phyloP scores from a whole-genome alignment of 2,113 vertebrate genomes.

The Dipodomys ordii region DNA sequence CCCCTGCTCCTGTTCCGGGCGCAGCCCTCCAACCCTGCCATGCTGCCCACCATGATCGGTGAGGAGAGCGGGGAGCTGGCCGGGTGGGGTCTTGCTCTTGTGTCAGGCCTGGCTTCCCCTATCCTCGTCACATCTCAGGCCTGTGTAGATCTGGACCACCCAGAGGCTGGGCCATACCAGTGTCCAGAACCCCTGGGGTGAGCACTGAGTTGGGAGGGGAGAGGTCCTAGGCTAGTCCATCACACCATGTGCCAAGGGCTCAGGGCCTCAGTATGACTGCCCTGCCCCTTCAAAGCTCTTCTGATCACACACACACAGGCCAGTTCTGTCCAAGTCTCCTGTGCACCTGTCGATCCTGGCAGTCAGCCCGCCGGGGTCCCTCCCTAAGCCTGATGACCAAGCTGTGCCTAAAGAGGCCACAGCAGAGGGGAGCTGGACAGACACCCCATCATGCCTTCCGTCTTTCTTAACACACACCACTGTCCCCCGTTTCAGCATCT shows the following conservation, averaged over 20 bases:
- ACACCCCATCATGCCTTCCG: neutral
- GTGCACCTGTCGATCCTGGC: neutral
- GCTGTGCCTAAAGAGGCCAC: too few relatives aligned
- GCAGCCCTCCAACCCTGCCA: conserved; percentile 70
- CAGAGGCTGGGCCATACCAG: neutral
- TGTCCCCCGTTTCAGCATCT: accelerated
- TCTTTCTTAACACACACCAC: too few relatives aligned
- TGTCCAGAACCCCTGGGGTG: neutral
- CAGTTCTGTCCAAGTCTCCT: neutral
- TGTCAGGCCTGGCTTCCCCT: neutral
- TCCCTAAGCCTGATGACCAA: neutral
- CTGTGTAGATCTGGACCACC: neutral
- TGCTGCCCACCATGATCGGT: conserved; percentile 89
- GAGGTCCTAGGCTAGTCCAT: neutral
- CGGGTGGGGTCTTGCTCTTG: neutral
- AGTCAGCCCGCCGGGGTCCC: neutral
- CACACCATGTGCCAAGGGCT: neutral
- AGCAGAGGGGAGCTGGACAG: too few relatives aligned
- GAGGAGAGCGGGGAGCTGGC: conserved; percentile 73
- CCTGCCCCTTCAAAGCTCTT: too few relatives aligned
- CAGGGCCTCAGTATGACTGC: too few relatives aligned
- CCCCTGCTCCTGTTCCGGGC: conserved; percentile 92
- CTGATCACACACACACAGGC: too few relatives aligned
- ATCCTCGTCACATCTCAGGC: neutral
- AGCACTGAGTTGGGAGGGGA: neutral